phyloP scores from a whole-genome alignment of 2,888 invertebrate genomes.

The Dicycla oo region DNA sequence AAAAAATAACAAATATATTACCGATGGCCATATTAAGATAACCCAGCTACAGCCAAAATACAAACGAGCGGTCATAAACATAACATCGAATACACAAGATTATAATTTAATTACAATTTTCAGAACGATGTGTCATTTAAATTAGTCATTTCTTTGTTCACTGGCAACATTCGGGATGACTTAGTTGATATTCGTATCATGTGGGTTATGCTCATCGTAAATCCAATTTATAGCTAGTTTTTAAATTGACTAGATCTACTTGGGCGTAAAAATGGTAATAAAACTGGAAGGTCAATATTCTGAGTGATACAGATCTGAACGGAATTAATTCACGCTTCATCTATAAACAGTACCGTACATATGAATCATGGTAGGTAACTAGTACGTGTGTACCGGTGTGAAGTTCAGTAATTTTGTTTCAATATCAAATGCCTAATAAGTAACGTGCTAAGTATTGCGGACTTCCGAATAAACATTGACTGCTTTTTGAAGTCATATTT shows the following conservation, averaged over 20 bases:
- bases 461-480: constrained; percentile 61
- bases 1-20: constrained; percentile 48
- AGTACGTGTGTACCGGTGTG: constrained; percentile 15
- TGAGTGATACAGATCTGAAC: constrained; percentile 72
- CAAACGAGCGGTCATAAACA: constrained; percentile 53
- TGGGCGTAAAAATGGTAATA: constrained; percentile 75
- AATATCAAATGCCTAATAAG: constrained; percentile 58
- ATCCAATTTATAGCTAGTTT: constrained; percentile 74
- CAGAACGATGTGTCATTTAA: constrained; percentile 64
- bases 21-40: constrained; percentile 56
- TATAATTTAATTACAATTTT: constrained; percentile 53
- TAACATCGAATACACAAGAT: constrained; percentile 40
- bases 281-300: constrained; percentile 81
- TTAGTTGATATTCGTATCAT: constrained; percentile 70
- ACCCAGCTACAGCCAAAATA: constrained; percentile 25
- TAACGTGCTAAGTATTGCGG: constrained; percentile 47
- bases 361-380: constrained; percentile 58
- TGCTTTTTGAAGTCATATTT: neutral
- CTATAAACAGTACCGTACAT: constrained; percentile 64
- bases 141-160: constrained; percentile 66
- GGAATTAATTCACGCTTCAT: constrained; percentile 73
- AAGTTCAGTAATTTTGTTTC: constrained; percentile 58
- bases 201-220: constrained; percentile 60
- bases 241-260: constrained; percentile 63
- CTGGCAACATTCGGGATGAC: constrained; percentile 26